These are phyloP conservation scores for Campoplex capitator DNA, from an alignment of 2,888 invertebrate genomes.

Conservation along the genomic window DNA sequence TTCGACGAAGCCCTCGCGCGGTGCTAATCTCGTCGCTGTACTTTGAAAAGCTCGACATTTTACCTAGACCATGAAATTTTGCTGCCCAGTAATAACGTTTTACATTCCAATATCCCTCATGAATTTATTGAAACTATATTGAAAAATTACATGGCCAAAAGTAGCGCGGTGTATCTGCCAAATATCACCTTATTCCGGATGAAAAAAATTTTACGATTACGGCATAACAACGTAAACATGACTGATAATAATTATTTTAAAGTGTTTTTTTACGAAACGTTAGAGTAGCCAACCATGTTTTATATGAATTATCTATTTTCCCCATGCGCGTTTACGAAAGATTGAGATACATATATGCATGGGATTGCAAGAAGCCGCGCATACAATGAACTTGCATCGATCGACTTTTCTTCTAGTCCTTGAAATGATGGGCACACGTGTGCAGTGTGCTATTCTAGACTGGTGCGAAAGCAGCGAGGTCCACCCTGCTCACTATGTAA, in stretches of 20 bases:
- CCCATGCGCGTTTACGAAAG: not conserved
- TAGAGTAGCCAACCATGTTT: not conserved
- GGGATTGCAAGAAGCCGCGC: slow-evolving; percentile 45
- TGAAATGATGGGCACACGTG: slow-evolving; percentile 67
- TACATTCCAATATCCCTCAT: not conserved
- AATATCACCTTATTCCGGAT: not conserved
- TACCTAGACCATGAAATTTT: slow-evolving; percentile 12
- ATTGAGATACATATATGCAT: slow-evolving; percentile 27
- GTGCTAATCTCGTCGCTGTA: slow-evolving; percentile 40
- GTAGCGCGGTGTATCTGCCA: not conserved
- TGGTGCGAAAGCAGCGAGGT: slow-evolving; percentile 49
- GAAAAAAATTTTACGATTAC: not conserved
- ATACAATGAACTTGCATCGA: slow-evolving; percentile 77
- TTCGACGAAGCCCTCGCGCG: slow-evolving; percentile 38
- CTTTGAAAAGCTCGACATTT: slow-evolving; percentile 15
- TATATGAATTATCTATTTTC: not conserved
- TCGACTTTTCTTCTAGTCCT: slow-evolving; percentile 64
- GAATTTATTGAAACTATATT: not conserved
- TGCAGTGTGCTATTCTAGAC: slow-evolving; percentile 45
- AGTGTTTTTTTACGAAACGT: not conserved
- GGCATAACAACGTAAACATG: not conserved
- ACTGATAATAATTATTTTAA: not conserved
- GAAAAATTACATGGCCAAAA: not conserved
- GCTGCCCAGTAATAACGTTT: not conserved
- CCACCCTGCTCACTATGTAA: slow-evolving; percentile 40